Evolutionary conservation across 2,113 vertebrate genomes (phyloP), one percentile per base, ranked within the genome.

Genomic region (Leptosomus discolor): DNA sequence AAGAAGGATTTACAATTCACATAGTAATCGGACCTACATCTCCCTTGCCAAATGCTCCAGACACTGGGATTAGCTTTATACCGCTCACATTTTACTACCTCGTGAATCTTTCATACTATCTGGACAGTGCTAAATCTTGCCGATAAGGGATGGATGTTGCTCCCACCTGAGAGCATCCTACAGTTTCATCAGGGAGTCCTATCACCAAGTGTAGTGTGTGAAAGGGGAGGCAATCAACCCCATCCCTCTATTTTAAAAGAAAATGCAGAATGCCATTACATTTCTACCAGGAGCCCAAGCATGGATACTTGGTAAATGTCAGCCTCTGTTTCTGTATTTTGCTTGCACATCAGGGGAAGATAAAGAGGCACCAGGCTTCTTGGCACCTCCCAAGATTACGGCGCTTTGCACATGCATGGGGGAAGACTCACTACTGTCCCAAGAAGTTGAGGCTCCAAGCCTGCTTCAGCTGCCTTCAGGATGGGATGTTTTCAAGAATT

Each of bases 51-150:
- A 96, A 83, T 77, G 68, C 65, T 90, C 58, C 92, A 95, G 88
- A 86, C 91, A 58, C 32, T 0, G 15, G 76, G 54, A 89, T 94
- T 61, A 91, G 54, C 83, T 92, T 88, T 91, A 77, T 77, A 57
- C n/a, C 9, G 1, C 88, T 96, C 83, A 76, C 67, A 74, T 95
- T 95, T 95, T 95, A 88, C 91, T 95, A 23, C 67, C 76, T 84
- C 6, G 1, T 96, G 88, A 96, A 95, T 96, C 92, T 95, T 94
- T 88, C 91, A 41, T 37, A 21, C 63, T 90, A 77, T 83, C 71
- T 63, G 83, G 92, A 84, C 85, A 80, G 75, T 50, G 76, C 50
- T 94, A 96, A 95, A 95, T 96, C 88, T 88, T 92, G 71, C 45
- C 1, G 37, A 74, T 94, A 80, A 88, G 79, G 68, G 50, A 50